phyloP scores from a whole-genome alignment of 2,888 invertebrate genomes.

The Elmis aenea region DNA sequence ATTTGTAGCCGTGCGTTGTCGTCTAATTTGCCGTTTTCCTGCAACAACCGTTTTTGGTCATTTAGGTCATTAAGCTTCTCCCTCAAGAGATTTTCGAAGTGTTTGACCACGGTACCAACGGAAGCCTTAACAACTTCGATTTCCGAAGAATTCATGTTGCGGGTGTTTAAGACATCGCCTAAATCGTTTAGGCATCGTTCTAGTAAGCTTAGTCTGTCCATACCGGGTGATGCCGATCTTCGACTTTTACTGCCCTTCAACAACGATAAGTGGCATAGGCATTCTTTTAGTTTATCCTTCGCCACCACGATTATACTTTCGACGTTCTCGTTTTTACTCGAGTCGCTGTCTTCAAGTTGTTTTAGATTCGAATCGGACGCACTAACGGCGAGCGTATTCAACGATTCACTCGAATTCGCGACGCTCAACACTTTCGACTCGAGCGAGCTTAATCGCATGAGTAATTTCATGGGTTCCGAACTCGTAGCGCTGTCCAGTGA shows the following conservation, averaged over 20 bases:
- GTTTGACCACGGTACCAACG: conserved; percentile 56
- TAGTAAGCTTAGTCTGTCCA: conserved; percentile 63
- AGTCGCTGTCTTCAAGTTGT: conserved; percentile 27
- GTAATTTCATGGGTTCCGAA: conserved; percentile 74
- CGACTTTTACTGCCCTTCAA: conserved; percentile 58
- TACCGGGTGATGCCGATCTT: conserved; percentile 59
- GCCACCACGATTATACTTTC: conserved; percentile 51
- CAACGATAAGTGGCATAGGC: conserved; percentile 59
- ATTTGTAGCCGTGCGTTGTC: conserved; percentile 64
- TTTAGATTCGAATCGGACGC: conserved; percentile 34
- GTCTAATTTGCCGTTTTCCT: conserved; percentile 64
- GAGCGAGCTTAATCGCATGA: conserved; percentile 69
- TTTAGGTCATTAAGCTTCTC: conserved; percentile 65
- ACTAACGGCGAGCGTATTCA: conserved; percentile 47
- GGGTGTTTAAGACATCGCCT: conserved; percentile 56
- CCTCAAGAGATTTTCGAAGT: conserved; percentile 63
- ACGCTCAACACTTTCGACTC: conserved; percentile 72
- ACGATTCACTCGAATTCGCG: conserved; percentile 55
- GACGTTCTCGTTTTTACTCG: conserved; percentile 55
- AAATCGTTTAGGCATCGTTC: conserved; percentile 62
- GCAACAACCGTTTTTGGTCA: conserved; percentile 60
- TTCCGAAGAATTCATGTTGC: conserved; percentile 50
- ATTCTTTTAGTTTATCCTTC: conserved; percentile 63
- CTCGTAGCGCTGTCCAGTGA: conserved; percentile 74
- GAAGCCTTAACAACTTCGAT: conserved; percentile 53